A percentile compares a stretch with the other conserved stretches of the same genome.
Evolutionary conservation across 2,888 invertebrate genomes (phyloP).

Genomic region (Oligia latruncula): DNA sequence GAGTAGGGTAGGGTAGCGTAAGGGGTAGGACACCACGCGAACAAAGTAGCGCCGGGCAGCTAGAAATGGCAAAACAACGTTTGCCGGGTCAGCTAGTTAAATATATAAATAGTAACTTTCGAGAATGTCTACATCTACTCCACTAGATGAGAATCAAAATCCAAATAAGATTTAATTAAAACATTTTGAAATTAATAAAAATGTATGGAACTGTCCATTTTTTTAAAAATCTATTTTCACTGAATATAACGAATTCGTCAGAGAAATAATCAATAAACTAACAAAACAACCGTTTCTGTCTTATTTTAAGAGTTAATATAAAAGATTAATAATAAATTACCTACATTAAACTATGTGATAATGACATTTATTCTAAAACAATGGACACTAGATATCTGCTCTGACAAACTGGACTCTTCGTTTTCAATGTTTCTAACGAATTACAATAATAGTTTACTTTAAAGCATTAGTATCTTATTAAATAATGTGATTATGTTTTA

Average conservation of each 20-base stretch:
- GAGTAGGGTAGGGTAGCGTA: too few relatives aligned
- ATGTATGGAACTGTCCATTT: neutral
- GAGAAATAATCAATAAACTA: neutral
- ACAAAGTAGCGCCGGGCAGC: too few relatives aligned
- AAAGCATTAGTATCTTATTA: constrained; percentile 27
- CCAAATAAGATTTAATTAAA: neutral
- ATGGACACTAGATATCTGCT: constrained; percentile 30
- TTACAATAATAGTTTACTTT: constrained; percentile 27
- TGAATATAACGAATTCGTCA: neutral
- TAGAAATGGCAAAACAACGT: too few relatives aligned
- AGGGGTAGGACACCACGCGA: too few relatives aligned
- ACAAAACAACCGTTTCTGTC: neutral
- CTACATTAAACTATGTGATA: neutral
- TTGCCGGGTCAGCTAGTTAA: neutral
- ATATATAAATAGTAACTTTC: neutral
- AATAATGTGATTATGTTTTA: constrained; percentile 44
- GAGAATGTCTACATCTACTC: neutral
- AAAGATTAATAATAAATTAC: constrained; percentile 8
- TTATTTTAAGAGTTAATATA: constrained; percentile 1
- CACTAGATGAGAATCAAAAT: neutral
- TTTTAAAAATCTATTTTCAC: too few relatives aligned
- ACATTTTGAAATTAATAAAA: neutral
- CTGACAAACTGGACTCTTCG: constrained; percentile 12
- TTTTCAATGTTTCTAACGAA: constrained; percentile 27
- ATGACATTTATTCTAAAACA: constrained; percentile 31